Base-by-base conservation (phyloP, 2,888 invertebrate species). In the Scelioninae gen. 1 region DNA sequence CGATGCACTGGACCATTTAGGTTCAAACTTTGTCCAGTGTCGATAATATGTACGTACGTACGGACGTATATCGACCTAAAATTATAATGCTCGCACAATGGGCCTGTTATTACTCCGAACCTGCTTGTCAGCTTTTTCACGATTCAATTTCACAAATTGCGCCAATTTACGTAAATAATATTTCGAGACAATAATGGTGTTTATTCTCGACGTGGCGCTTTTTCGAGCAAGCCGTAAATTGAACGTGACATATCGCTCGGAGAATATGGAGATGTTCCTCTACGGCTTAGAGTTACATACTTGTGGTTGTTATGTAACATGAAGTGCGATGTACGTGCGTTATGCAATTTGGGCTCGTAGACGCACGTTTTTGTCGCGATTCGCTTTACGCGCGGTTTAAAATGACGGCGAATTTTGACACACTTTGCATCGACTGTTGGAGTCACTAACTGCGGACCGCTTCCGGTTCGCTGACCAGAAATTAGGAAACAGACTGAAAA, bases 101-200 rank as follows among this genome's bases (percentile, higher is more conserved):
- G 71, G 53, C n/a, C 77, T 82, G 66, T 82, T 82, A 82, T 77
- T 72, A 82, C 63, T n/a, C n/a, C 40, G 49, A 66, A 82, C 72
- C 69, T 65, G 77, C 63, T 56, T 58, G 81, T 81, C 75, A 69
- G 69, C 81, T 75, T 81, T 81, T 82, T 82, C 68, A 71, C 81
- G 65, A 76, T 69, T 82, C 81, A 76, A 76, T 82, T 80, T 66
- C 38, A 53, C 71, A 71, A 82, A 82, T 82, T 62, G 62, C 72
- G 55, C 32, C 69, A 60, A 77, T 77, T 82, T 66, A 49, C 76
- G 82, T 71, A 58, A 72, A 82, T 62, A 60, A 56, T 76, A 43
- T 76, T 55, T 53, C 55, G 47, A 60, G 65, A 53, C 75, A 65
- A 76, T 76, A 43, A 76, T 55, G 71, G 76, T 76, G 81, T 66